Evolutionary conservation across 2,888 invertebrate species (phyloP), one percentile per base, ranked within the genome.

Genomic region (Drosophila incognita): DNA sequence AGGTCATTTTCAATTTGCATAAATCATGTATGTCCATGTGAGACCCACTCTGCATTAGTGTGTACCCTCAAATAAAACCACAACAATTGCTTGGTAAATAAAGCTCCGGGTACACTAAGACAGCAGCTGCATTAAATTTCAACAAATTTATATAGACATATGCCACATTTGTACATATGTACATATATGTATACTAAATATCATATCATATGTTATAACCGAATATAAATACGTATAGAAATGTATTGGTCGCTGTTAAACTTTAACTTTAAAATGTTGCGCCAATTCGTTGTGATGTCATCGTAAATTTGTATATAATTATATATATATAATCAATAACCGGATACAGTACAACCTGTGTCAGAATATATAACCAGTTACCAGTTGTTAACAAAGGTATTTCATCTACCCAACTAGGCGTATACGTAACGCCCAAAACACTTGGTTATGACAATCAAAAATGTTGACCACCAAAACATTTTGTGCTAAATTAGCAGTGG

Each of bases 1-100:
- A 89, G 89, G 85, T 89, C 87, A 87, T 77, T 89, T 87, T 85
- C 90, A 89, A 90, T 90, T 89, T 89, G 87, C 89, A 90, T 89
- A 89, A 89, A 90, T 89, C 90, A 90, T 85, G 83, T 75, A 69
- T 78, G 75, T 76, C 69, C 79, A 81, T 71, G 69, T 72, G 71
- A 70, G 69, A 67, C 65, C 68, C 56, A 54, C 57, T 62, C 73
- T 49, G 48, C 53, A 31, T 58, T 49, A 71, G 36, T 40, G 27
- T 48, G 49, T 51, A 29, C 51, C 58, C 73, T 61, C 62, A 68
- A 82, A 76, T 71, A 73, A 73, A 76, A 74, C 80, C 85, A 82
- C 82, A 79, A 82, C 82, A 82, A 82, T 81, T 83, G 79, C 82
- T 71, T 74, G 61, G 61, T 80, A 83, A 79, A 67, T 76, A 75